Base-by-base conservation (phyloP, 2,797 vertebrate species). In the Ataeniobius toweri region DNA sequence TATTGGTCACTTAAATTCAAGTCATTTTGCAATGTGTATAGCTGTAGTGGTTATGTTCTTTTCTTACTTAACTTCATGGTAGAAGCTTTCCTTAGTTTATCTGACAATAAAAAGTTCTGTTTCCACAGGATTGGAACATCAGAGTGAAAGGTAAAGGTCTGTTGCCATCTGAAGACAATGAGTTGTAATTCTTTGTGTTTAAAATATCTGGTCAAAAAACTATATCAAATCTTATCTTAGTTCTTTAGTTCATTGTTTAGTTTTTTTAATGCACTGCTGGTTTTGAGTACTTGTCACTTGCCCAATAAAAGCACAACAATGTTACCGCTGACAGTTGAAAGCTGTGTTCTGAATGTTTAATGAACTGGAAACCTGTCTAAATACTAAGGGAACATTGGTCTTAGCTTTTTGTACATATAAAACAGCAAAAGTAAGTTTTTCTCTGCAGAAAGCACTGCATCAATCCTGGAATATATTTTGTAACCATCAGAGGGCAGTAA, bases 401-500 rank as follows among this genome's bases (percentile, higher is more conserved):
- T 68, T 9, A 68, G 36, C 10, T 3, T 41, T 68, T n/a, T 68
- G 12, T 44, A 44, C 20, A 14, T 44, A 20, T 14, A 24, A 44
- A 44, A 44, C 8, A 1, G 31, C 31, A 65, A 65, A 65, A 8
- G 20, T 14, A 59, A 31, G 18, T 26, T 26, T 31, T 31, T 63
- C 10, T 6, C 28, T 18, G 14, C 31, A n/a, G 1, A 41, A 14
- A 44, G 9, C 8, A 12, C 39, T 13, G 22, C 22, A 14, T 0
- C 22, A 68, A 41, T 44, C 4, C 5, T 68, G 39, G 44, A 39
- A 24, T 67, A 20, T 41, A n/a, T 13, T n/a, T 13, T 56, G 18
- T 74, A 14, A 61, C 83, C 88, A 71, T 71, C 22, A 90, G 90
- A 36, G 86, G 88, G 88, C 70, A 51, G 55, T n/a, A 74, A n/a